Evolutionary conservation across 2,113 vertebrate species (phyloP).

Genomic region (Malurus alboscapulatus): DNA sequence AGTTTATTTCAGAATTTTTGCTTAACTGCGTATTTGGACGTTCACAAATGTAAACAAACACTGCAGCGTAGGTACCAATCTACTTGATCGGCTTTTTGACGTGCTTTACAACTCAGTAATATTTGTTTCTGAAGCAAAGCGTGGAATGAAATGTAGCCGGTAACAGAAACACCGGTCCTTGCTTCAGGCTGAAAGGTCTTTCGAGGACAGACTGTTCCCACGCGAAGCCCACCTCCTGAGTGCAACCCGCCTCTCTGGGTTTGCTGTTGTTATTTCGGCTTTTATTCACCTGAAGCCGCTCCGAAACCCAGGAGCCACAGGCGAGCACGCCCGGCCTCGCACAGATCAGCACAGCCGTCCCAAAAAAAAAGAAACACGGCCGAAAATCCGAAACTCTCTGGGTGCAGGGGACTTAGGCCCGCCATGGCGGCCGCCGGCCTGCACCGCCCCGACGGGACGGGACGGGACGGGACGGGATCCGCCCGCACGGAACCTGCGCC

Average conservation of each 20-base stretch:
- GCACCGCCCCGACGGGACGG: not conserved
- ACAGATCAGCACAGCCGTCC: no score
- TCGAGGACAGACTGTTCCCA: fast-evolving
- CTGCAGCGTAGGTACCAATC: not conserved
- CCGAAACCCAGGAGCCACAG: not conserved
- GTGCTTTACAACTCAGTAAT: not conserved
- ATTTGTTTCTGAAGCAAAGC: not conserved
- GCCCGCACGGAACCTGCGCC: not conserved
- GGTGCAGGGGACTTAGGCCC: fast-evolving
- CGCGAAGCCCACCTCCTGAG: fast-evolving
- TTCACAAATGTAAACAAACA: not conserved
- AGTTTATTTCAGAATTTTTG: not conserved
- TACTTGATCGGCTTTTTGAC: not conserved
- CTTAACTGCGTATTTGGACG: not conserved
- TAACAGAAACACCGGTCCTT: not conserved
- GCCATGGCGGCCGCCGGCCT: not conserved
- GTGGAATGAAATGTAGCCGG: not conserved
- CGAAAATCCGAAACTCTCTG: not conserved
- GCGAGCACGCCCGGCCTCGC: not conserved
- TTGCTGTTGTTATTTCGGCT: not conserved
- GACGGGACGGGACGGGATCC: not conserved
- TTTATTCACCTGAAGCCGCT: not conserved
- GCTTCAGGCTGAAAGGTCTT: not conserved
- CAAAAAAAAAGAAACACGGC: not conserved
- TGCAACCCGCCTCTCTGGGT: fast-evolving